Evolutionary conservation across 2,113 vertebrate species (phyloP), one percentile per base, ranked within the genome.

Genomic region (Tapirus terrestris): DNA sequence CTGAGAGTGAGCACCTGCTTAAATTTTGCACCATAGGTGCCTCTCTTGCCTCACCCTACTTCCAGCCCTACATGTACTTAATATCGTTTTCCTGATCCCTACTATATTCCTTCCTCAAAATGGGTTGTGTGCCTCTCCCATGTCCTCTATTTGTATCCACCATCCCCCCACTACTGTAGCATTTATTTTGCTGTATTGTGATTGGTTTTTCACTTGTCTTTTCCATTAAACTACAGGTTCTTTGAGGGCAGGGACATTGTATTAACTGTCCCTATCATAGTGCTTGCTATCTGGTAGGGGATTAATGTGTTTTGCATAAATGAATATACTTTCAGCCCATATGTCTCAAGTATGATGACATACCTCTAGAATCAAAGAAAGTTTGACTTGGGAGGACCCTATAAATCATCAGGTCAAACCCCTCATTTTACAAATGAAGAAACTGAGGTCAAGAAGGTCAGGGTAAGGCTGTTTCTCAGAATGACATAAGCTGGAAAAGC

Each of bases 371-470:
- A 83, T 77, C 81, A 80, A 48, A 87, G 9, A 43, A 60, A 43
- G 18, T 29, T 91, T 79, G 45, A 77, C 61, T 76, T 87, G n/a
- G 20, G 13, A 89, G 45, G 68, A 58, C 3, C 61, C 39, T 43
- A 29, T 65, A 56, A 86, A 77, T 89, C 75, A 89, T 73, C 8
- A 63, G 27, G 33, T n/a, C 58, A 89, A 73, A 58, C 17, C 61
- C 61, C 5, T 90, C 67, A 76, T 68, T 93, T 82, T 89, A 91
- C 58, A 92, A 89, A 88, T 56, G 56, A 94, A 95, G 87, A 94
- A 87, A 79, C 0, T 29, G 56, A 94, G 53, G 43, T 96, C 81
- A 94, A 39, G 60, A 77, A 77, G 48, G 45, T 91, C 61, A 90
- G 36, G 36, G 20, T 45, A 82, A 82, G 86, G 58, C 82, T 89